Evolutionary conservation across 2,113 vertebrate genomes (phyloP).

Genomic region (Urocolius indicus): DNA sequence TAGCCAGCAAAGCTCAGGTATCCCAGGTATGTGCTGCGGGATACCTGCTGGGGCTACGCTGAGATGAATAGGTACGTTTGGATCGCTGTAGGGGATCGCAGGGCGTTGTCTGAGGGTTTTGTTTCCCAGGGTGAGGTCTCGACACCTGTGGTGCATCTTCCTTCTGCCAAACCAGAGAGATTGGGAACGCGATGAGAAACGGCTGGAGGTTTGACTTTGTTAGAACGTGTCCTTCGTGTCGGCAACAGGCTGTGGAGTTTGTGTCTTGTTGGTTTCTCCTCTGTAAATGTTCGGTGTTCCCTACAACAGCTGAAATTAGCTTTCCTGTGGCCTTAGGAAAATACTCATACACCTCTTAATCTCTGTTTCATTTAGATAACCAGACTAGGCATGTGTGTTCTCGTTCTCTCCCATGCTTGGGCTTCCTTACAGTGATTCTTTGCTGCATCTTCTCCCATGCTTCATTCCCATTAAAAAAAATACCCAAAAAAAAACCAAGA

Average conservation of each 20-base stretch:
- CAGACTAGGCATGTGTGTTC: constrained; percentile 11
- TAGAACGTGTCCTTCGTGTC: neutral
- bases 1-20: constrained; percentile 13
- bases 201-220: constrained; percentile 42
- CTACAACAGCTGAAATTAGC: constrained; percentile 55
- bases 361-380: constrained; percentile 56
- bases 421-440: constrained; percentile 5
- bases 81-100: constrained; percentile 64
- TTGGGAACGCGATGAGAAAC: constrained; percentile 49
- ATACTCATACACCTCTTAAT: constrained; percentile 26
- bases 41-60: constrained; percentile 8
- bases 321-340: constrained; percentile 54
- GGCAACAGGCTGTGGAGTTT: neutral
- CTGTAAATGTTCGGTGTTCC: constrained; percentile 4
- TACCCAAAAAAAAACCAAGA: neutral
- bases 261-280: constrained; percentile 33
- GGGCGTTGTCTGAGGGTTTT: constrained; percentile 68
- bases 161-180: constrained; percentile 63
- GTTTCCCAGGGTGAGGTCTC: constrained; percentile 69
- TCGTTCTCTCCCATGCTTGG: neutral
- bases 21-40: constrained; percentile 59
- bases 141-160: constrained; percentile 53
- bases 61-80: constrained; percentile 46
- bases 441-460: neutral
- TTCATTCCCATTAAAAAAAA: neutral